Evolutionary conservation across 2,888 invertebrate genomes (phyloP), one percentile per base, ranked within the genome.

Genomic region (Mechanitis messenoides): DNA sequence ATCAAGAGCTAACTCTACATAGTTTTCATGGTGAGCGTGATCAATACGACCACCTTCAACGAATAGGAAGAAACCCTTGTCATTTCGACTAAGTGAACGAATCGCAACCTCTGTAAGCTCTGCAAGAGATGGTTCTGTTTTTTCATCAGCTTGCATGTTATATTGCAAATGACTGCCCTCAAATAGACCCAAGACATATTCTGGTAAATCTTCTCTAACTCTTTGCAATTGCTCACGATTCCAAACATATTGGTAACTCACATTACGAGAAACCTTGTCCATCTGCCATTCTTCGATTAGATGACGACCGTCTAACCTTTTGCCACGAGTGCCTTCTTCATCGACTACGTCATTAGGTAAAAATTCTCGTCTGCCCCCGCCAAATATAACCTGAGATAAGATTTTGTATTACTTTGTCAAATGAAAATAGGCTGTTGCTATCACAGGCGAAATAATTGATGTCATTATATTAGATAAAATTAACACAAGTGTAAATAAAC

Each of bases 61-160:
- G 74, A 96, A 93, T n/a, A 96, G 81, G 74, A 95, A 95, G 77
- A 92, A 96, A 0, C 96, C 96, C 1, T 93, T 89, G 11, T 87
- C 80, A 70, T 92, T 91, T 66, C 92, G 92, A 35, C 89, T 85
- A 56, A 97, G 85, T 2, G 94, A 85, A 60, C 92, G 87, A 45
- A 97, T 93, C 0, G 96, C 96, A 6, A 91, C 91, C 83, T 84
- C 85, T 0, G 86, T 86, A 55, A 87, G 70, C 38, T 87, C 85
- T 0, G 84, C 81, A 12, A 97, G 82, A 0, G 84, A 77, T 0
- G 85, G 85, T 81, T 85, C 81, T 0, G 79, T 77, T 1, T n/a
- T 46, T 0, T 74, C 47, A 55, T 85, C 71, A 0, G 91, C 85
- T 68, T 93, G 92, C 73, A 94, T 70, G 70, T 95, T 92, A 77